phyloP scores from a whole-genome alignment of 2,113 vertebrate species.

The Hiodon tergisus region DNA sequence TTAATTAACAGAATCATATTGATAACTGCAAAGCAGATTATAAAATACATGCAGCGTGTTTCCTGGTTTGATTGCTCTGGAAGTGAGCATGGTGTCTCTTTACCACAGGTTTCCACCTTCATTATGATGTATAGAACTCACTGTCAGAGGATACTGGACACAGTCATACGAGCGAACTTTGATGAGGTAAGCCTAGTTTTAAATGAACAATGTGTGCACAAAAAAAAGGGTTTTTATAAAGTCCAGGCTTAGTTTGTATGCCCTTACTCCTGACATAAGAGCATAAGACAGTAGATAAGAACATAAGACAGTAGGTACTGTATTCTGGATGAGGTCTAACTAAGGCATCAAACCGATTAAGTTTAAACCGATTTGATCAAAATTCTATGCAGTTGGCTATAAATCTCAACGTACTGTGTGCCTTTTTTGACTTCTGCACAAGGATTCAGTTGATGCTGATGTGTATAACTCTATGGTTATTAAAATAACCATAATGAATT shows the following conservation, averaged over 20 bases:
- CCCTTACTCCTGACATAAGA: not conserved
- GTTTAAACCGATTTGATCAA: no score
- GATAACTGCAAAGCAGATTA: not conserved
- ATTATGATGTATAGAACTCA: constrained; percentile 99
- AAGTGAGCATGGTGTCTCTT: constrained; percentile 25
- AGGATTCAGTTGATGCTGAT: no score
- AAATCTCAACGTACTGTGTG: no score
- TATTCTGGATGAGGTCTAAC: no score
- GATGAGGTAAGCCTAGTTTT: constrained; percentile 75
- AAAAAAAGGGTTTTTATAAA: not conserved
- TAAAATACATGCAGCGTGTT: constrained; percentile 3
- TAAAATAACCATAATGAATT: no score
- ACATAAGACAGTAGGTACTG: no score
- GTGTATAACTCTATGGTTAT: no score
- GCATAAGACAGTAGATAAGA: no score
- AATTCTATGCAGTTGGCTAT: no score
- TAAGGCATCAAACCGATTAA: no score
- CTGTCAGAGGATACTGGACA: constrained; percentile 98
- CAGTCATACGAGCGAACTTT: constrained; percentile 98
- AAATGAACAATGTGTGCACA: not conserved
- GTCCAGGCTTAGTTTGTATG: not conserved
- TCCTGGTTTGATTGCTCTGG: constrained; percentile 34
- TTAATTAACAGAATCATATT: not conserved
- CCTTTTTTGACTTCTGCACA: no score
- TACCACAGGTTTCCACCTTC: constrained; percentile 87